These are phyloP conservation scores for Plectrocnemia conspersa DNA, from an alignment of 1,140 invertebrate species.

Conservation along the genomic window DNA sequence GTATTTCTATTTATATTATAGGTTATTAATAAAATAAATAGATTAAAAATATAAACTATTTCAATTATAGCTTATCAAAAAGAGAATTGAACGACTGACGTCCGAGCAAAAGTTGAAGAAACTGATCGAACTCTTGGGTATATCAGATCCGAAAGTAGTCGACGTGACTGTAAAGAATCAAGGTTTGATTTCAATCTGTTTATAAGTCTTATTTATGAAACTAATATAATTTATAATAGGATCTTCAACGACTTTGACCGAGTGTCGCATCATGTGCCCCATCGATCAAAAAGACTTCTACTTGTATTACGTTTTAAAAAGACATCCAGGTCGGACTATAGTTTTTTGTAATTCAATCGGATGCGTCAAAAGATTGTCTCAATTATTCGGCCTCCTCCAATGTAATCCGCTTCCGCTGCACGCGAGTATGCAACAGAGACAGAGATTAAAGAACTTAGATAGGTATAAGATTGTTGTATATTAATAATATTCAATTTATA, in stretches of 20 bases:
- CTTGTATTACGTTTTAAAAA: conserved; percentile 86
- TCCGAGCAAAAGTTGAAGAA: conserved; percentile 66
- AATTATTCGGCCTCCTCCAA: conserved; percentile 74
- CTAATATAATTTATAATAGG: conserved; percentile 47
- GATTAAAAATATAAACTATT: not conserved
- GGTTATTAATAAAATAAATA: conserved; percentile 37
- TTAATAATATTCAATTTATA: not conserved
- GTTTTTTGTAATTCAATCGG: conserved; percentile 98
- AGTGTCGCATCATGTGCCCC: conserved; percentile 72
- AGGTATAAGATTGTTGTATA: conserved; percentile 45
- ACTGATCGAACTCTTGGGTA: conserved; percentile 69
- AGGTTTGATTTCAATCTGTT: conserved; percentile 35
- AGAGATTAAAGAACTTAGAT: conserved; percentile 92
- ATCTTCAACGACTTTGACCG: conserved; percentile 77
- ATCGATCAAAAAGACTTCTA: conserved; percentile 87
- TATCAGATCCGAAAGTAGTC: conserved; percentile 87
- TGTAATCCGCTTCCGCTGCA: conserved; percentile 81
- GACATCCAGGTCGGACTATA: conserved; percentile 82
- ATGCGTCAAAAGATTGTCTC: conserved; percentile 79
- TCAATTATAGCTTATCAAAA: conserved; percentile 43
- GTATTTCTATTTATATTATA: not conserved
- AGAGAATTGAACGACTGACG: conserved; percentile 62
- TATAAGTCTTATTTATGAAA: conserved; percentile 4
- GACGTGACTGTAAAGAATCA: conserved; percentile 78
- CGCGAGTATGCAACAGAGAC: conserved; percentile 92